These are phyloP conservation scores for Blastomussa wellsi DNA, from an alignment of 92 coral and sea anemone species.

Conservation along the genomic window DNA sequence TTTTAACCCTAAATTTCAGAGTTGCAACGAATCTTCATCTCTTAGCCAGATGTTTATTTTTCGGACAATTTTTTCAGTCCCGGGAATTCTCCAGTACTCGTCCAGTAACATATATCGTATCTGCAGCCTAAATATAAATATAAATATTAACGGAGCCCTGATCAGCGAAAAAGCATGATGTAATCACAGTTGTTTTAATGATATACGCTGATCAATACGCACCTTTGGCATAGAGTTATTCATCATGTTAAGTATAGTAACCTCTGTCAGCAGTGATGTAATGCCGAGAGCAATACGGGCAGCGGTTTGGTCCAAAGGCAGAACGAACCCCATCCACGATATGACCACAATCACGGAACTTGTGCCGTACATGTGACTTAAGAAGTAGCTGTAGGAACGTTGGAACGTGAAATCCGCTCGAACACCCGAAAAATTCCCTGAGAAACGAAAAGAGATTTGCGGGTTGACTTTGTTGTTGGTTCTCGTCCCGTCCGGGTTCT, in stretches of 20 bases:
- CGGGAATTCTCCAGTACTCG: neutral
- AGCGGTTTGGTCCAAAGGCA: conserved; percentile 78
- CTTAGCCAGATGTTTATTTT: no score
- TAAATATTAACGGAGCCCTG: no score
- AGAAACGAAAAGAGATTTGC: neutral
- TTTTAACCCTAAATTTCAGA: no score
- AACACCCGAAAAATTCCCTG: conserved; percentile 67
- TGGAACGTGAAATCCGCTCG: conserved; percentile 60
- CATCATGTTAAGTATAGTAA: conserved; percentile 73
- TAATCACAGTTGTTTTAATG: neutral
- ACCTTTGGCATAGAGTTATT: conserved; percentile 87
- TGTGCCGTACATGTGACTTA: conserved; percentile 75
- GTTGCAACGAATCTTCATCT: no score
- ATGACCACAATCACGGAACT: conserved; percentile 69
- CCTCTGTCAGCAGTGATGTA: conserved; percentile 72
- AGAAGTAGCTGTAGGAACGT: conserved; percentile 74
- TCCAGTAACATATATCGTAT: no score
- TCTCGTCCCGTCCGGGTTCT: no score
- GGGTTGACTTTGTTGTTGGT: no score
- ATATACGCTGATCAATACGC: neutral
- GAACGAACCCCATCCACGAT: conserved; percentile 78
- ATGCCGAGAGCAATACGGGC: conserved; percentile 80
- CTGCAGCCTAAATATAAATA: no score
- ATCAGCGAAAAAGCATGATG: neutral
- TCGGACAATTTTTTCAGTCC: no score